phyloP scores from a whole-genome alignment of 2,797 vertebrate genomes.

The Australoheros facetus region DNA sequence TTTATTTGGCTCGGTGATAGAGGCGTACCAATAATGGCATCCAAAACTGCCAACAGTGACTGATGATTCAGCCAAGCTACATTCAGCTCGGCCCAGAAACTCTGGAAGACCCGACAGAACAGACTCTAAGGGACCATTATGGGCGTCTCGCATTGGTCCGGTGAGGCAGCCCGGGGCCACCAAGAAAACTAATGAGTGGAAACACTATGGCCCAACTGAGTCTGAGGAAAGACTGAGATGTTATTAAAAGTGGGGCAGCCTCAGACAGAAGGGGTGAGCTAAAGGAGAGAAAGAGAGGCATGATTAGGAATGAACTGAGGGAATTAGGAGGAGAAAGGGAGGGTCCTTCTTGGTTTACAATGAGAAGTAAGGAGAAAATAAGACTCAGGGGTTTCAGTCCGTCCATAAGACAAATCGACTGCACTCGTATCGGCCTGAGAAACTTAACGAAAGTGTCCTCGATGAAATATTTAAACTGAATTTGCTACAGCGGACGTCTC shows the following conservation, averaged over 20 bases:
- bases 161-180: conserved; percentile 66
- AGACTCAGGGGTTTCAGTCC: conserved; percentile 17
- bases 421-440: conserved; percentile 32
- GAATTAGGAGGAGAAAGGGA: conserved; percentile 43
- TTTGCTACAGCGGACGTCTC: conserved; percentile 19
- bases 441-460: conserved; percentile 25
- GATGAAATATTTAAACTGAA: conserved; percentile 35
- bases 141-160: conserved; percentile 60
- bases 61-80: conserved; percentile 56
- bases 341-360: conserved; percentile 42
- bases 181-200: conserved; percentile 74
- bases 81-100: conserved; percentile 41
- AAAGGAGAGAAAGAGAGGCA: conserved; percentile 21
- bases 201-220: conserved; percentile 57
- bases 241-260: conserved; percentile 67
- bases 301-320: conserved; percentile 55
- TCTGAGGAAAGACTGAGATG: conserved; percentile 54
- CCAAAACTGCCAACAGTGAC: conserved; percentile 55
- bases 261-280: conserved; percentile 33
- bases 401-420: conserved; percentile 26
- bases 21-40: conserved; percentile 57
- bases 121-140: conserved; percentile 66
- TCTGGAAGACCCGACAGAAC: conserved; percentile 47
- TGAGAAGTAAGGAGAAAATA: conserved; percentile 37
- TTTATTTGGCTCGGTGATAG: conserved; percentile 51